Base-by-base conservation (phyloP, 2,797 vertebrate genomes). In the Epinephelus coioides region DNA sequence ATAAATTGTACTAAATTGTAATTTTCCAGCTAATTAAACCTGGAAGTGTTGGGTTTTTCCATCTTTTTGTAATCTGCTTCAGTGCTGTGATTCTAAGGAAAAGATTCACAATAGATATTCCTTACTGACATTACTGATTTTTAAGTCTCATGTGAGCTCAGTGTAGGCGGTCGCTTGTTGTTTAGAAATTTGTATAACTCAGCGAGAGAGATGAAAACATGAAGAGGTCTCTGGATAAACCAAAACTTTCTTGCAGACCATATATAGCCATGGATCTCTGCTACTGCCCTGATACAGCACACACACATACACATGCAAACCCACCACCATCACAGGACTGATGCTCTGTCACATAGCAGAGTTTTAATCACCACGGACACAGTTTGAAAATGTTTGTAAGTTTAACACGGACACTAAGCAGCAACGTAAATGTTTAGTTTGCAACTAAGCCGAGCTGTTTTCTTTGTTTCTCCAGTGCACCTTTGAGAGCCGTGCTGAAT, bases 251-350 rank as follows among this genome's bases (percentile, higher is more conserved):
- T 76, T 76, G 82, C 81, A 73, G 69, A 56, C 94, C 94, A 67
- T 94, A 92, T 94, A 93, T 90, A 89, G 94, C 55, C 91, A 92
- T 75, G 80, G 61, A 62, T 88, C 64, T 47, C 73, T 81, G 87
- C 84, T 87, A 66, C 85, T 82, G 69, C 78, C 19, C 60, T 84
- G 71, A 69, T 81, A 55, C 43, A 74, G 34, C 3, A 59, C n/a
- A 61, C 69, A 78, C 55, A 71, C 63, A 55, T 64, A 69, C 70
- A 66, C 54, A 55, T 67, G 49, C 63, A 64, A 38, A 88, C 71
- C 54, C 64, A 30, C 63, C 40, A 40, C 21, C 2, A 23, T 57
- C 55, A 40, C 46, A 14, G 55, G 50, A 73, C 19, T 49, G 69
- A 86, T 74, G 70, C 56, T 87, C 59, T 74, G 72, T 86, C 78